Base-by-base conservation (phyloP, 2,888 invertebrate species). In the Lagria hirta region DNA sequence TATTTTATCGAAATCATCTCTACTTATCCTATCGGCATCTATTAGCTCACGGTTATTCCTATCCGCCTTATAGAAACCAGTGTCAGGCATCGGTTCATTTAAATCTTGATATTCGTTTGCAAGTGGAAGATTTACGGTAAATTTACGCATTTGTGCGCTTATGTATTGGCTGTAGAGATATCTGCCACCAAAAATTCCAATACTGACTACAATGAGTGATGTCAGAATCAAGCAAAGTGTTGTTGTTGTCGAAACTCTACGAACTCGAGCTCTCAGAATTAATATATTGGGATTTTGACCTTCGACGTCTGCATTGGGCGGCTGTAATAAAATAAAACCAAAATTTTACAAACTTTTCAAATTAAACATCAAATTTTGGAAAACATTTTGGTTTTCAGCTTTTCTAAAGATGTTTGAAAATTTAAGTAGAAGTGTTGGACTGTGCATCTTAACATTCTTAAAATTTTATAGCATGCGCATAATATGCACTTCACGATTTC, bases 111-210 rank as follows among this genome's bases (percentile, higher is more conserved):
- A 37, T 7, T 43, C 43, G 26, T 29, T 36, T 10, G 43, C 36
- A 59, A 60, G 44, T 0, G 84, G 84, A 41, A 87, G 81, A 43
- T 79, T 78, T 66, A 85, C 86, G 45, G 79, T 77, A 69, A 81
- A 82, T 59, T 78, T 77, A 38, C 80, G 78, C 62, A 76, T 68
- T 64, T 81, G 80, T 27, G 75, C 75, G 40, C 78, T 76, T 7
- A 81, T 75, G 65, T 86, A 85, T 57, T 87, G 81, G 35, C 81
- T 80, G 71, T 89, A 91, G 35, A 92, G 73, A 63, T 86, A 82
- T 38, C 88, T 76, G 3, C 88, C 90, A 4, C 84, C 82, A 35
- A 81, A 70, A 20, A 84, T 75, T 6, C 86, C 87, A 61, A 85
- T 77, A 46, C 86, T 78, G 61, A 88, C 78, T 12, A 89, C 81